Evolutionary conservation across 2,888 invertebrate genomes (phyloP).

Genomic region (Phortica magna): DNA sequence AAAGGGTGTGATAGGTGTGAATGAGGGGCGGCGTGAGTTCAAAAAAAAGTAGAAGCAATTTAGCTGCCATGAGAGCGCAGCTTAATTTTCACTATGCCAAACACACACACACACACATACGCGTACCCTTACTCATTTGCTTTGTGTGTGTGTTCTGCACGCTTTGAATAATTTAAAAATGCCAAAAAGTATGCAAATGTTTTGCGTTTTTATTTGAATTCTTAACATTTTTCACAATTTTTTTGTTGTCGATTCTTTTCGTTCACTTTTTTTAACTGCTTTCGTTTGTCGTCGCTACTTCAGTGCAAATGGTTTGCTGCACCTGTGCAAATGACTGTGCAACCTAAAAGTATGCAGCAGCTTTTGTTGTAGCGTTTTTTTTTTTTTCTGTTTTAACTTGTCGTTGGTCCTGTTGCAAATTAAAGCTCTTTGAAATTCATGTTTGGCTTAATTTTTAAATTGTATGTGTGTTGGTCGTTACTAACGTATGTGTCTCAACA

Average conservation of each 20-base stretch:
- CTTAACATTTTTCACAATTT: not conserved
- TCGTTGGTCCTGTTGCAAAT: slow-evolving; percentile 2
- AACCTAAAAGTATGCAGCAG: slow-evolving; percentile 31
- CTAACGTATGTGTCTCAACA: slow-evolving; percentile 13
- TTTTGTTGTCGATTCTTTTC: slow-evolving; percentile 5
- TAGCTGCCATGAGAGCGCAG: slow-evolving; percentile 47
- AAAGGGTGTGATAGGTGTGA: too few species aligned
- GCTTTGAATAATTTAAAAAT: slow-evolving; percentile 66
- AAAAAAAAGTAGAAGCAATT: slow-evolving; percentile 6
- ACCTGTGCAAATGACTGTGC: slow-evolving; percentile 37
- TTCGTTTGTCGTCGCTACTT: not conserved
- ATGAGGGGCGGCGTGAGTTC: too few species aligned
- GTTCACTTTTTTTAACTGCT: slow-evolving; percentile 15
- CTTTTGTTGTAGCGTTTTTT: not conserved
- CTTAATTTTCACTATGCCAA: slow-evolving; percentile 62
- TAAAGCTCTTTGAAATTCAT: slow-evolving; percentile 32
- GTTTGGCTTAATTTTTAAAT: slow-evolving; percentile 26
- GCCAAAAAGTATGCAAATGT: slow-evolving; percentile 69
- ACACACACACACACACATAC: not conserved
- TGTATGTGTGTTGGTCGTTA: not conserved
- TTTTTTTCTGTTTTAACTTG: not conserved
- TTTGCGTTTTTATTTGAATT: slow-evolving; percentile 36
- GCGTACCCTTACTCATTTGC: not conserved
- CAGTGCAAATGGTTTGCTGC: not conserved
- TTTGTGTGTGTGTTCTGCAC: slow-evolving; percentile 49